Evolutionary conservation across 2,113 vertebrate species (phyloP).

Genomic region (Hirundichthys speculiger): DNA sequence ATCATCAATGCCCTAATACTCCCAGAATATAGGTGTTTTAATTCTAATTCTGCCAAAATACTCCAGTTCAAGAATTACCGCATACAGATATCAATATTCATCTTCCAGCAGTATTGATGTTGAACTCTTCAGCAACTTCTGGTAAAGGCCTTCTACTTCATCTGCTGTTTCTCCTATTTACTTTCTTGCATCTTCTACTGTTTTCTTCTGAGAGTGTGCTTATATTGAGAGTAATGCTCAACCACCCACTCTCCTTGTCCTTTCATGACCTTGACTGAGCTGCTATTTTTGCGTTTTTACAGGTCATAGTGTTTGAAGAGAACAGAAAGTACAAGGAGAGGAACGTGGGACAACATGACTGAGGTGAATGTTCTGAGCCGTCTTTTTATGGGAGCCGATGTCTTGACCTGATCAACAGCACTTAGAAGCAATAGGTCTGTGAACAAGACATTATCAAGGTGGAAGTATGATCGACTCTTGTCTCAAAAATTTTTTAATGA

Average conservation of each 20-base stretch:
- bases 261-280: constrained; percentile 24
- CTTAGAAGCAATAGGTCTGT: not conserved
- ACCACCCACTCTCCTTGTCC: constrained; percentile 10
- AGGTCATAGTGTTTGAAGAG: constrained; percentile 91
- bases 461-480: too few species aligned
- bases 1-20: too few species aligned
- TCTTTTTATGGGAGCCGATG: not conserved
- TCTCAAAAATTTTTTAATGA: too few species aligned
- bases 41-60: too few species aligned
- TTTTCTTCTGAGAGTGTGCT: not conserved
- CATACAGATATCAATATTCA: too few species aligned
- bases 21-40: too few species aligned
- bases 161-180: not conserved
- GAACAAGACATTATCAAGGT: not conserved
- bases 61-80: too few species aligned
- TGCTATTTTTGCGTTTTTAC: constrained; percentile 23
- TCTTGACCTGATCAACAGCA: not conserved
- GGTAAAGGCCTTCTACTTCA: too few species aligned
- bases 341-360: not conserved
- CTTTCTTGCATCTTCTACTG: not conserved
- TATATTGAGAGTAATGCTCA: not conserved
- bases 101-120: too few species aligned
- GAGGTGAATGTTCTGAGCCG: not conserved
- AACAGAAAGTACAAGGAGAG: not conserved
- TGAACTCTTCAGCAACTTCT: too few species aligned